Conservation (phyloP, 2,797 vertebrate species). For the Enteromius radiatus region DNA sequence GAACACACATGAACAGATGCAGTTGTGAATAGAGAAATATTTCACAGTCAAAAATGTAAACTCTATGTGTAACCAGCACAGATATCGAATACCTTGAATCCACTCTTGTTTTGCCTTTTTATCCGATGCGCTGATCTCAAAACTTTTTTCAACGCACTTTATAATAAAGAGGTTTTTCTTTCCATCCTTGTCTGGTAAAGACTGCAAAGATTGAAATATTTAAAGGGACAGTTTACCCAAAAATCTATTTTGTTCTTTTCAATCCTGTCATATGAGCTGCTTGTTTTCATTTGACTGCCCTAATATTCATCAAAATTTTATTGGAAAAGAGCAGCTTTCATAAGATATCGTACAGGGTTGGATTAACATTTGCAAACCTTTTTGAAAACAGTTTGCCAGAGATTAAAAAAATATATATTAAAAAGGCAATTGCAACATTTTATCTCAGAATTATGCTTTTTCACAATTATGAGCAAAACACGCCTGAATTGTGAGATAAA, state of each 20-base stretch:
- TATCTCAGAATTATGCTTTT: background rate
- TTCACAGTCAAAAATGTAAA: background rate
- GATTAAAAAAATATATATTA: background rate
- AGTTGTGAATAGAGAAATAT: background rate
- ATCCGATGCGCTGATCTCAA: conserved; percentile 95
- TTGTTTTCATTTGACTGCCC: background rate
- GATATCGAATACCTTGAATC: conserved; percentile 81
- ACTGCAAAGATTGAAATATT: conserved; percentile 71
- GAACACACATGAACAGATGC: conserved; percentile 2
- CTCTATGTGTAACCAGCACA: background rate
- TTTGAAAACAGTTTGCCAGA: background rate
- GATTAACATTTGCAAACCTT: background rate
- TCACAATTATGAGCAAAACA: background rate
- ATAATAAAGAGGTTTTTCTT: conserved; percentile 95
- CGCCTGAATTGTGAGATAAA: background rate
- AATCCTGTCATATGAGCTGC: background rate
- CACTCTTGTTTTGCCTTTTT: conserved; percentile 98
- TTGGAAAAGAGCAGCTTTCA: background rate
- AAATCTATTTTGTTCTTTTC: background rate
- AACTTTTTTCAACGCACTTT: conserved; percentile 89
- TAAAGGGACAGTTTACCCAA: background rate
- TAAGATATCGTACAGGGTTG: background rate
- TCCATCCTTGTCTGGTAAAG: conserved; percentile 92
- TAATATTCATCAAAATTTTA: background rate
- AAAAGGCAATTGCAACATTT: background rate